Base-by-base conservation (phyloP, 1,140 invertebrate species). In the Rhagoletis pomonella region DNA sequence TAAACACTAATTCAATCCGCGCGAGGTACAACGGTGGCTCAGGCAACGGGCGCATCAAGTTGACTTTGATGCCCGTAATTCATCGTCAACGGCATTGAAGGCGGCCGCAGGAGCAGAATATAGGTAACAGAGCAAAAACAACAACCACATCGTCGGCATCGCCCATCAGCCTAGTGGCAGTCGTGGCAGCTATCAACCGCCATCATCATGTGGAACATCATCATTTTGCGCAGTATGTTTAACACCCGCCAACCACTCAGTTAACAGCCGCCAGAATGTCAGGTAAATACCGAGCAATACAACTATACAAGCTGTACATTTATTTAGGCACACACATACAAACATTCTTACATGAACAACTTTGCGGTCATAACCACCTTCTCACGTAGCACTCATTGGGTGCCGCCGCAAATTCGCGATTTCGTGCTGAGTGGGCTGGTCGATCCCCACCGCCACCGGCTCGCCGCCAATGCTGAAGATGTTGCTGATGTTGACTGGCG, bases 241-340 rank as follows among this genome's bases (percentile, higher is more conserved):
- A 81, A 81, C 73, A 81, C 73, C 73, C 73, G 73, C 73, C 73
- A 81, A 81, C 73, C 73, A 81, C 73, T 58, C 73, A 81, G 73
- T 81, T 81, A 81, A 81, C 73, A 81, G 73, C 47, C 73, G 73
- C 73, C 73, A 29, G 73, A 81, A 81, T 81, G 47, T 81, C 73
- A 81, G 73, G 55, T 81, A 81, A 81, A 81, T 81, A 29, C 47
- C 67, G 4, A 39, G 12, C 67, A 44, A 17, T 29, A 67, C 64
- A 67, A 12, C 7, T 69, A 50, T 39, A 14, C 60, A 14, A 65
- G 4, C 6, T 29, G 19, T 65, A 19, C 64, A 65, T 65, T 55
- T 55, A 55, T n/a, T 62, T 14, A 62, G 17, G 60, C 17, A 7
- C 17, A 4, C 50, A 55, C n/a, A 62, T 67, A 10, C 29, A 19